Base-by-base conservation (phyloP, 2,888 invertebrate genomes). In the Calameuta pallipes region DNA sequence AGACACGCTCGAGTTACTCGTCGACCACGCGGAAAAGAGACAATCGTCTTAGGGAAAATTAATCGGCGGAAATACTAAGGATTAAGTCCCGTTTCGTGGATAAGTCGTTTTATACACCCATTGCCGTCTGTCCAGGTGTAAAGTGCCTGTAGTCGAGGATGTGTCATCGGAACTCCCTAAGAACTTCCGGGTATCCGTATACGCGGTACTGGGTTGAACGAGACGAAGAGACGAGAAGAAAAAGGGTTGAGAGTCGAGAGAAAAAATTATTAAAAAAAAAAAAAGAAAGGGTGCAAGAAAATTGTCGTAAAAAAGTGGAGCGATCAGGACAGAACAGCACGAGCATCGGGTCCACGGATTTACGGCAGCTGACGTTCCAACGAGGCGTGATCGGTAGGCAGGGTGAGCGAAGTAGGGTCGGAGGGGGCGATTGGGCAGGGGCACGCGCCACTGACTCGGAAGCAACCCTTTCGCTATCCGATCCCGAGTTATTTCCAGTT, bases 371-470 rank as follows among this genome's bases (percentile, higher is more conserved):
- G 70, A 70, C 15, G 70, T 30, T 12, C 70, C 70, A 30, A 33
- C 81, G 79, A 81, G 81, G 82, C 30, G 9, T 74, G 23, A 78
- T 82, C 70, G 70, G 33, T 31, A 33, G 70, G 83, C 83, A 82
- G 82, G 79, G 75, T 76, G 82, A 82, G 80, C 82, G 81, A 81
- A 35, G 69, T 13, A 75, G n/a, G 71, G 36, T 15, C 69, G 35
- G 71, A 13, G 73, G n/a, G 41, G 15, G 37, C 15, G 69, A 79
- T 80, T 76, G 76, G 78, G 75, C 34, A 80, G 80, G 80, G 83
- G 84, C 87, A 89, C 88, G 87, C 87, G 86, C 87, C 88, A 87
- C 82, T 88, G 89, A 84, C 83, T 86, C 81, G 88, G 88, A 89
- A 88, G 83, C 83, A 86, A 88, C 87, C 87, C 87, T 87, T 88